Evolutionary conservation across 2,888 invertebrate genomes (phyloP), one percentile per base, ranked within the genome.

Genomic region (Leucophenga montana): DNA sequence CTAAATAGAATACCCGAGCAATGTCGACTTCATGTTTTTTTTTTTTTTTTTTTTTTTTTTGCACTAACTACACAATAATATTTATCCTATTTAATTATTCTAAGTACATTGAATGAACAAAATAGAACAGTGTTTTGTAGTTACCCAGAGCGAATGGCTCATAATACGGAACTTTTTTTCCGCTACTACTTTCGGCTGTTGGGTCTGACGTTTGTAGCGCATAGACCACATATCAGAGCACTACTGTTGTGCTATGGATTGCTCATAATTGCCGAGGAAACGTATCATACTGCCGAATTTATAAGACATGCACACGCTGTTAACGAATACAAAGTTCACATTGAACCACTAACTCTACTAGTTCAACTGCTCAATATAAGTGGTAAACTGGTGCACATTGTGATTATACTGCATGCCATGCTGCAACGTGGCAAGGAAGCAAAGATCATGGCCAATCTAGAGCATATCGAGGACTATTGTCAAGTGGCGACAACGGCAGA

Each of bases 161-260:
- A 18, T 18, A 16, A 8, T 3, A 18, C 50, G 18, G 50, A 39
- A 39, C 39, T 1, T 39, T 39, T 39, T 39, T 50, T 50, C n/a
- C 46, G 0, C n/a, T 57, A n/a, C 48, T 85, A 81, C 65, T 84
- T 79, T 39, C 75, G 75, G 44, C 27, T 76, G n/a, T 48, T 85
- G 33, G 84, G 74, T 1, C 70, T 84, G 11, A 71, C 64, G 1
- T 83, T 77, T 62, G 70, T 71, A 31, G 73, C 78, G 0, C 11
- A 27, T 14, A 68, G 65, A 20, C 70, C 73, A 62, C 39, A 0
- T 3, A 20, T 66, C 0, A 66, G 69, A 57, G 13, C 27, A 6
- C 13, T 69, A 0, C 14, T 73, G 39, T 44, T 71, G 9, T 1
- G 61, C 0, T 39, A 71, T 31, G 66, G 68, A 6, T 71, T 73